Base-by-base conservation (phyloP, 1,140 invertebrate species). In the Leptinotarsa texana region DNA sequence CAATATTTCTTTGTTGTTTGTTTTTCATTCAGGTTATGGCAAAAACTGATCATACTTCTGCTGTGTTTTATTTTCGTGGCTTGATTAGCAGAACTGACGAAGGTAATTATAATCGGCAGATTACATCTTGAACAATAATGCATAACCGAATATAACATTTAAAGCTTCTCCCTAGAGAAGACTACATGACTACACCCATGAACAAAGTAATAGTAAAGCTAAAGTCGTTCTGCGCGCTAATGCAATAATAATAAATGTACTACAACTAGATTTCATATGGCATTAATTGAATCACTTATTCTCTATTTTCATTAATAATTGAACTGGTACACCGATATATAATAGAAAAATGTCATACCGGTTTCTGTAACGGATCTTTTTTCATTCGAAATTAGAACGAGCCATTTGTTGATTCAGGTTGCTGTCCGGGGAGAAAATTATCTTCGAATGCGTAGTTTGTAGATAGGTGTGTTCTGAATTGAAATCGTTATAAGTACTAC, bases 331-430 rank as follows among this genome's bases (percentile, higher is more conserved):
- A 4, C 51, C 4, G 15, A 57, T 57, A 57, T 57, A 57, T 17
- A 57, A 57, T 57, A 18, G 51, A 57, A 57, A 57, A 57, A 57
- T 57, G 51, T 18, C 51, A 57, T 57, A 57, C 51, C 51, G 51
- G 51, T 57, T 57, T 57, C 51, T 17, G 13, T 57, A 57, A 57
- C 51, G 51, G 51, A 57, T 57, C 51, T 57, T 57, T 57, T 57
- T 57, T 57, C 15, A 57, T 57, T 57, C 51, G 15, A 18, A 57
- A 57, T 57, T 57, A 8, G 51, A 57, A 57, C 51, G 51, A 57
- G 13, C 51, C 51, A 57, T 57, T 57, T 57, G 51, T 57, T 57
- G 51, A 57, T 57, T 57, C 51, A 17, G 51, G 17, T 17, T 57
- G 15, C n/a, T 8, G n/a, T 57, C 15, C 51, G 15, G 51, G 51